Base-by-base conservation (phyloP, 2,888 invertebrate species). In the Incurvaria masculella region DNA sequence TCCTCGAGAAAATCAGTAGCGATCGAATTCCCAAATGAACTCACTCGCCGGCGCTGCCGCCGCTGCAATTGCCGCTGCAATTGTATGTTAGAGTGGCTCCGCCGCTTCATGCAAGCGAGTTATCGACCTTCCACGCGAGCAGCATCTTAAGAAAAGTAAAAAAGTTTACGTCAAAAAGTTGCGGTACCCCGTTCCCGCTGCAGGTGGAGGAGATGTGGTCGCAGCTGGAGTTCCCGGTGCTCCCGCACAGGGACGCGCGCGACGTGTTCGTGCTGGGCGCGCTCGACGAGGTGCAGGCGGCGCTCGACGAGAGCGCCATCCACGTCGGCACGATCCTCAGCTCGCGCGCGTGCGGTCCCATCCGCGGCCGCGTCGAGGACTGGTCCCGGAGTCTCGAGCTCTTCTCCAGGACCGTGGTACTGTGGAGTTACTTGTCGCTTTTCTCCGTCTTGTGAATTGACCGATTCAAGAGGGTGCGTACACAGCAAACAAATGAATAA, bases 171-270 rank as follows among this genome's bases (percentile, higher is more conserved):
- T n/a, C n/a, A n/a, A n/a, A n/a, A n/a, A n/a, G n/a, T n/a, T n/a
- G n/a, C n/a, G n/a, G n/a, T n/a, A n/a, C n/a, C n/a, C n/a, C n/a
- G n/a, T n/a, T n/a, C n/a, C n/a, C n/a, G 51, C 21, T 53, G 16
- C 52, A 88, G 87, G 88, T 94, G 40, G 93, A 94, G 66, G 89
- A 88, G 55, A 74, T 87, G 2, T 95, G 94, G 94, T 88, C 91
- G 56, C 71, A 84, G 0, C 74, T 90, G 2, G 91, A 94, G 61
- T 88, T 94, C 56, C 80, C 85, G 1, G 86, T 94, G 1, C 63
- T 91, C 0, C 75, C 83, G 0, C 89, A 94, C 69, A 91, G 90
- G 59, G 93, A 94, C 55, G 74, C 85, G 1, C 89, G 89, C 57
- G 94, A 95, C 62, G 86, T 92, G 0, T 94, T 80, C 59, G 86